phyloP scores from a whole-genome alignment of 2,888 invertebrate species.

The Pharmacophagus antenor region DNA sequence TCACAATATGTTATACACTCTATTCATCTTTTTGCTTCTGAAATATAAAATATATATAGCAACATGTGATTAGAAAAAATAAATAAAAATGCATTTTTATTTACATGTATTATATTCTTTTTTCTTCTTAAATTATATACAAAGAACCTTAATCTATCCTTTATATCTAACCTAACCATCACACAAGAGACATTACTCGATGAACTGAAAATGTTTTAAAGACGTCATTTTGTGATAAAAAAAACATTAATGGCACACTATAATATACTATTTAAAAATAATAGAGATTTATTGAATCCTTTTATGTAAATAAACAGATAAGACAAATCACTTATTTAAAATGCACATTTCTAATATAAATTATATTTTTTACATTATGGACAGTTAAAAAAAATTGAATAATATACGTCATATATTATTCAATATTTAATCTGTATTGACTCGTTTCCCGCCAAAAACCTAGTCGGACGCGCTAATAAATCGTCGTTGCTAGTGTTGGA shows the following conservation, averaged over 20 bases:
- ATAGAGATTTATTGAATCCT: background rate
- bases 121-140: background rate
- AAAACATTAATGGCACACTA: constrained; percentile 19
- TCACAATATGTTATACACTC: too few species aligned
- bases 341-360: background rate
- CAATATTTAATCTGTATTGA: background rate
- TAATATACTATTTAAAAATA: constrained; percentile 5
- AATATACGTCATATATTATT: background rate
- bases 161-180: background rate
- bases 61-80: background rate
- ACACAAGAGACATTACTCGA: background rate
- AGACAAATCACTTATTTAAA: background rate
- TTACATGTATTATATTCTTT: background rate
- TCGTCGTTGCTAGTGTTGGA: background rate
- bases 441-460: background rate
- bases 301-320: background rate
- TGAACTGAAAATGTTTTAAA: background rate
- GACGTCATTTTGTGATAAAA: constrained; percentile 1
- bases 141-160: background rate
- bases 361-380: too few species aligned
- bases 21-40: too few species aligned
- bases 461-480: background rate
- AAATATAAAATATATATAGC: too few species aligned
- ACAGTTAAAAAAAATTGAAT: background rate
- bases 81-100: background rate